These are phyloP conservation scores for Pogoniulus pusillus DNA, from an alignment of 2,797 vertebrate species.

Conservation along the genomic window DNA sequence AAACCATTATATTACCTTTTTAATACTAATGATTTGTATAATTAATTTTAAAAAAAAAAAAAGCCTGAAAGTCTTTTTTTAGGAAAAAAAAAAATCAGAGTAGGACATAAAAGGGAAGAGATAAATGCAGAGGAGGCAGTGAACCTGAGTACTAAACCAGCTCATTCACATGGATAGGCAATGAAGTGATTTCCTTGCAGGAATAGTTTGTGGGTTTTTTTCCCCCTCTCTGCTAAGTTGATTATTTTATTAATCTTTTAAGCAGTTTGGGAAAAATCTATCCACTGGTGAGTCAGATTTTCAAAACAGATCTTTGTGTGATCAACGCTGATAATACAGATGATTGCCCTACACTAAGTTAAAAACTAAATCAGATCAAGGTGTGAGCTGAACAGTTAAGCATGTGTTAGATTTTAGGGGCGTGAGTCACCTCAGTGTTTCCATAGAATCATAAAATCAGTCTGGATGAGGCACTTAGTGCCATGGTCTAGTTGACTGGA, in stretches of 20 bases:
- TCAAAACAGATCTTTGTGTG: conserved; percentile 5
- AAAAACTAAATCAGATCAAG: background rate
- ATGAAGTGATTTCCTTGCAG: conserved; percentile 56
- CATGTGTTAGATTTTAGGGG: fast-evolving
- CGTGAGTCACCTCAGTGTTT: fast-evolving
- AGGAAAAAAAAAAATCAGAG: conserved; percentile 55
- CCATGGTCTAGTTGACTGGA: no score
- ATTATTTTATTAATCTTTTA: conserved; percentile 54
- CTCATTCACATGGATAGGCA: conserved; percentile 48
- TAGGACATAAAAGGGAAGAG: conserved; percentile 69
- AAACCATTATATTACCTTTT: conserved; percentile 84
- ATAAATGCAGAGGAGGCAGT: conserved; percentile 69
- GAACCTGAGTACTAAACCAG: conserved; percentile 57
- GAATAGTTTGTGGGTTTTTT: conserved; percentile 25
- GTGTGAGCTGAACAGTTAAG: background rate
- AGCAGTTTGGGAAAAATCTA: conserved; percentile 60
- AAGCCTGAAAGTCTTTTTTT: conserved; percentile 71
- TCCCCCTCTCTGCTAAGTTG: conserved; percentile 42
- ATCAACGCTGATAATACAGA: background rate
- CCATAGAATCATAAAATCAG: no score
- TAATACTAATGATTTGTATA: conserved; percentile 85
- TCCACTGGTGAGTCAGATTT: background rate
- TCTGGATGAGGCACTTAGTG: no score
- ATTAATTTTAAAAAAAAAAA: conserved; percentile 82
- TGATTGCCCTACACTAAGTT: background rate